Evolutionary conservation across 2,113 vertebrate species (phyloP).

Genomic region (Dissostichus mawsoni): DNA sequence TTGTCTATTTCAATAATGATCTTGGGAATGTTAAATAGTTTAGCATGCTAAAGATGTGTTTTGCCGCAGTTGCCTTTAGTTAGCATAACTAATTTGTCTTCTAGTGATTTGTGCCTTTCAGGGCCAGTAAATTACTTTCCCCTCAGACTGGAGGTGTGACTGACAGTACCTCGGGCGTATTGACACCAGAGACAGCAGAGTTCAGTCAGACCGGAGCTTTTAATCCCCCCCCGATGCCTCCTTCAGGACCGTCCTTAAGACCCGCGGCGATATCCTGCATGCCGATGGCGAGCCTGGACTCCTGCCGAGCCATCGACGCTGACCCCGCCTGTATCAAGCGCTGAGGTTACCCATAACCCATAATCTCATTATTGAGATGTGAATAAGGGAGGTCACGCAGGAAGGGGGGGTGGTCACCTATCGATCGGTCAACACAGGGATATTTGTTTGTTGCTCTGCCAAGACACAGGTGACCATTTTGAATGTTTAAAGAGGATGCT

Average conservation of each 20-base stretch:
- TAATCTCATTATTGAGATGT: slow-evolving; percentile 81
- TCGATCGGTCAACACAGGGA: slow-evolving; percentile 76
- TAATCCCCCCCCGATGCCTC: slow-evolving; percentile 75
- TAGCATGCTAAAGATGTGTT: background rate
- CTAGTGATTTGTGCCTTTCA: slow-evolving; percentile 40
- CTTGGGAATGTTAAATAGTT: background rate
- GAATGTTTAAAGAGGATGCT: slow-evolving; percentile 28
- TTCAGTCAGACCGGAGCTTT: slow-evolving; percentile 67
- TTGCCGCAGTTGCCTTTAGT: background rate
- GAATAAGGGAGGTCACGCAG: slow-evolving; percentile 70
- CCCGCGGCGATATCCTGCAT: slow-evolving; percentile 68
- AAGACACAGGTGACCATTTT: slow-evolving; percentile 52
- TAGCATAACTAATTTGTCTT: slow-evolving; percentile 35
- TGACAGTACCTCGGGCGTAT: slow-evolving; percentile 68
- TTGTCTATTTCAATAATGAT: background rate
- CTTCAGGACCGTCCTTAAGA: slow-evolving; percentile 71
- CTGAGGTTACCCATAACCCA: slow-evolving; percentile 75
- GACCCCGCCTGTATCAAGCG: slow-evolving; percentile 58
- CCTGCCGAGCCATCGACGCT: slow-evolving; percentile 68
- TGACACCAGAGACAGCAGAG: slow-evolving; percentile 66
- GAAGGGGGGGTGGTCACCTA: slow-evolving; percentile 43
- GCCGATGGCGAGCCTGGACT: slow-evolving; percentile 70
- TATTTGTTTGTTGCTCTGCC: slow-evolving; percentile 76
- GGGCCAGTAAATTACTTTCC: slow-evolving; percentile 72
- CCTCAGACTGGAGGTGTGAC: slow-evolving; percentile 59